phyloP scores from a whole-genome alignment of 1,140 invertebrate genomes.

The Zaprionus africanus region DNA sequence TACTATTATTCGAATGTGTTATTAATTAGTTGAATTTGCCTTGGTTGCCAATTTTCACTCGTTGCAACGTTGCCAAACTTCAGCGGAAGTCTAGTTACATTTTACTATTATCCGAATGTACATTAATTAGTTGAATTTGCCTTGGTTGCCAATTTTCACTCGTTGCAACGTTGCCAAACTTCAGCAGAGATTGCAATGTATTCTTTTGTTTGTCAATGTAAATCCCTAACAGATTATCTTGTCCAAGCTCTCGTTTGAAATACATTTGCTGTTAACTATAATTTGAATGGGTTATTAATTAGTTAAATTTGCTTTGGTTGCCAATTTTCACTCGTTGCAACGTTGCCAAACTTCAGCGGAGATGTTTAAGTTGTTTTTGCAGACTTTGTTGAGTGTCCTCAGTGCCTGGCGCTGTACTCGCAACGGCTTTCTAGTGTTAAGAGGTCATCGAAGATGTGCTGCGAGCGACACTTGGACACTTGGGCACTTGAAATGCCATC shows the following conservation, averaged over 20 bases:
- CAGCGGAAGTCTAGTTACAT: too few species aligned
- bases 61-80: slow-evolving; percentile 12
- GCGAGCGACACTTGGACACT: too few species aligned
- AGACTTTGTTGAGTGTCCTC: not conserved
- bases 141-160: slow-evolving; percentile 14
- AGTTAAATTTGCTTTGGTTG: not conserved
- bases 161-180: slow-evolving; percentile 11
- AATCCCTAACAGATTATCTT: too few species aligned
- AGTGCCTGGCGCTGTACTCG: not conserved
- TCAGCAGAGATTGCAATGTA: too few species aligned
- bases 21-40: not conserved
- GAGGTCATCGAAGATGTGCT: slow-evolving; percentile 24
- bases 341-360: slow-evolving; percentile 4
- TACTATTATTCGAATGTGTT: not conserved
- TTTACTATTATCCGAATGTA: not conserved
- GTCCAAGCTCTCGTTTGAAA: too few species aligned
- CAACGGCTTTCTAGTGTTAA: slow-evolving; percentile 33
- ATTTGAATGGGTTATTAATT: not conserved
- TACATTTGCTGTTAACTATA: too few species aligned
- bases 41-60: slow-evolving; percentile 14
- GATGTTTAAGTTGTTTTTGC: slow-evolving; percentile 15
- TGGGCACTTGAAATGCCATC: slow-evolving; percentile 22
- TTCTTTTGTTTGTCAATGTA: too few species aligned
- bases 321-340: slow-evolving; percentile 14
- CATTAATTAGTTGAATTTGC: not conserved